phyloP scores from a whole-genome alignment of 1,140 invertebrate species.

The Heliothis subflexa region DNA sequence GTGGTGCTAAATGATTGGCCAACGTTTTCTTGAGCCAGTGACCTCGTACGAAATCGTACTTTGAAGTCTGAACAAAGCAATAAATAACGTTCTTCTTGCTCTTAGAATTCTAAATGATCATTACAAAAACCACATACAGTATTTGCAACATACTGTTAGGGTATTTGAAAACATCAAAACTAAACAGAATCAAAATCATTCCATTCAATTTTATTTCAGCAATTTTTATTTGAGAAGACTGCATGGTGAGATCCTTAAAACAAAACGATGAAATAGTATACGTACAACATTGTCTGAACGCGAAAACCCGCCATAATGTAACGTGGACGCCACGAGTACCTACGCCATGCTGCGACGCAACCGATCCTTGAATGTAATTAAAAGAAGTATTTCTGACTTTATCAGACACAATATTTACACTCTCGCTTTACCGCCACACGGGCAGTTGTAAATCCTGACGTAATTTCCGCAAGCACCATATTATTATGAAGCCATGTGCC shows the following conservation, averaged over 20 bases:
- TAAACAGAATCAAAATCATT: background rate
- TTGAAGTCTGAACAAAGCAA: conserved; percentile 72
- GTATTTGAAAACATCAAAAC: conserved; percentile 51
- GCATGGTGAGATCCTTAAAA: no score
- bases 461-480: conserved; percentile 75
- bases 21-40: conserved; percentile 72
- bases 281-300: conserved; percentile 42
- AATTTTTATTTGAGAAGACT: no score
- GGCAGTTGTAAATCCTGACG: conserved; percentile 63
- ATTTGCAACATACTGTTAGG: conserved; percentile 53
- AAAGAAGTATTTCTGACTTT: conserved; percentile 32
- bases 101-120: conserved; percentile 57
- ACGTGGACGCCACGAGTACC: conserved; percentile 81
- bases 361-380: conserved; percentile 34
- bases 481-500: conserved; percentile 81
- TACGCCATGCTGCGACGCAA: conserved; percentile 63
- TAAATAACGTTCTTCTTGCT: conserved; percentile 46
- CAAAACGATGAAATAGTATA: conserved; percentile 46
- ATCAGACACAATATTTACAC: conserved; percentile 57
- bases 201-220: background rate
- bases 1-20: conserved; percentile 64
- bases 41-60: conserved; percentile 77
- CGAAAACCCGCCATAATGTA: conserved; percentile 77
- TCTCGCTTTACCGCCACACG: conserved; percentile 63
- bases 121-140: conserved; percentile 29